These are phyloP conservation scores for Neoitamus cyanurus DNA, from an alignment of 2,888 invertebrate species.

Conservation along the genomic window DNA sequence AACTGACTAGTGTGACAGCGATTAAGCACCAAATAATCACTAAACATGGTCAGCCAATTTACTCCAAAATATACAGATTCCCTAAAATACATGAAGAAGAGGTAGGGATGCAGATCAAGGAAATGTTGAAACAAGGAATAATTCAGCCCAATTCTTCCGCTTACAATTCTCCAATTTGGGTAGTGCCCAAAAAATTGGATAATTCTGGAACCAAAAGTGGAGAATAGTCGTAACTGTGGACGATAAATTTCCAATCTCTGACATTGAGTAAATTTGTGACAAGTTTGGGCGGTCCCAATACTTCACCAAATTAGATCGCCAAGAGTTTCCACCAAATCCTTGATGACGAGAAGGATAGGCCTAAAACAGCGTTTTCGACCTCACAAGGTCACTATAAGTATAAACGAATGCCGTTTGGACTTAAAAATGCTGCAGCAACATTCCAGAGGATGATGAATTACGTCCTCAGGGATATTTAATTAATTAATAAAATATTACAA, in stretches of 20 bases:
- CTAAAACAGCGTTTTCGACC: slow-evolving; percentile 42
- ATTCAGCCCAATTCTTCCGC: slow-evolving; percentile 44
- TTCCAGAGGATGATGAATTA: too few relatives aligned
- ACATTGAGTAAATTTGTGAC: slow-evolving; percentile 46
- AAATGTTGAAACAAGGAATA: too few relatives aligned
- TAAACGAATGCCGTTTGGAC: slow-evolving; percentile 35
- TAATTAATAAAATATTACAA: too few relatives aligned
- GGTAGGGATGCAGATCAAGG: slow-evolving; percentile 5
- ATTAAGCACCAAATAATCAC: slow-evolving; percentile 1
- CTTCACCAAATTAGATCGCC: slow-evolving; percentile 46
- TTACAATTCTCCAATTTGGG: slow-evolving; percentile 48
- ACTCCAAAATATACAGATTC: slow-evolving; percentile 15
- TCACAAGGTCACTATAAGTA: slow-evolving; percentile 47
- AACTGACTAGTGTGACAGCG: neutral
- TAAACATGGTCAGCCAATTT: neutral
- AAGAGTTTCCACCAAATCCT: slow-evolving; percentile 50
- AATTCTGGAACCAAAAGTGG: slow-evolving; percentile 46
- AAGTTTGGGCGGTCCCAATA: slow-evolving; percentile 48
- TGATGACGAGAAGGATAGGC: slow-evolving; percentile 42
- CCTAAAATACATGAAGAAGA: neutral
- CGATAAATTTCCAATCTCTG: slow-evolving; percentile 50
- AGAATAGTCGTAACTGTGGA: slow-evolving; percentile 46
- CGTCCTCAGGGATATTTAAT: too few relatives aligned
- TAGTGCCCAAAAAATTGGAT: slow-evolving; percentile 46
- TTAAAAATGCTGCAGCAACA: too few relatives aligned